Conservation (phyloP, 2,797 vertebrate genomes). For the Urosaurus nigricauda region DNA sequence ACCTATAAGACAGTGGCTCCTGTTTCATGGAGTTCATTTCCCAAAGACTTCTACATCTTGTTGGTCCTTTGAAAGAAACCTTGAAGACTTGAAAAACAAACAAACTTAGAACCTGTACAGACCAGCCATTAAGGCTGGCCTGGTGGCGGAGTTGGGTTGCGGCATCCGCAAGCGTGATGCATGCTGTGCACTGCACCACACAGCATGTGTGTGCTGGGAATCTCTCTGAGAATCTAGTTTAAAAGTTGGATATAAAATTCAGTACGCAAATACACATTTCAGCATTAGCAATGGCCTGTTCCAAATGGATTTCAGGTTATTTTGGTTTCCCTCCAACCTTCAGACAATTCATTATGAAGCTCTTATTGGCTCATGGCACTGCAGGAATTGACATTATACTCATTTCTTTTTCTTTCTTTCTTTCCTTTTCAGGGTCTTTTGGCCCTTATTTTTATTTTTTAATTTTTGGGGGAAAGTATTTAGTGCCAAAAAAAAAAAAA, state of each 20-base stretch:
- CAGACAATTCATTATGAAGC: background rate
- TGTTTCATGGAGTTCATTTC: too few relatives aligned
- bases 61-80: background rate
- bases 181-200: too few relatives aligned
- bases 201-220: background rate
- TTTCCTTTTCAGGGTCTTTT: background rate
- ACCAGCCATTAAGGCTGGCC: too few relatives aligned
- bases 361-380: background rate
- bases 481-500: too few relatives aligned
- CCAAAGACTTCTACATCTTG: background rate
- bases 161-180: too few relatives aligned
- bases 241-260: background rate
- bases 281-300: background rate
- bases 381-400: background rate
- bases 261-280: background rate
- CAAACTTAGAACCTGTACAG: too few relatives aligned
- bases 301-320: slow-evolving; percentile 5
- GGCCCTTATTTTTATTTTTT: background rate
- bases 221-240: background rate
- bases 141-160: too few relatives aligned
- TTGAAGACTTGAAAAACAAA: background rate
- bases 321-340: background rate
- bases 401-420: background rate
- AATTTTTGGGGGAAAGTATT: background rate
- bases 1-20: too few relatives aligned